Evolutionary conservation across 2,797 vertebrate species (phyloP).

Genomic region (Holocentrus rufus): DNA sequence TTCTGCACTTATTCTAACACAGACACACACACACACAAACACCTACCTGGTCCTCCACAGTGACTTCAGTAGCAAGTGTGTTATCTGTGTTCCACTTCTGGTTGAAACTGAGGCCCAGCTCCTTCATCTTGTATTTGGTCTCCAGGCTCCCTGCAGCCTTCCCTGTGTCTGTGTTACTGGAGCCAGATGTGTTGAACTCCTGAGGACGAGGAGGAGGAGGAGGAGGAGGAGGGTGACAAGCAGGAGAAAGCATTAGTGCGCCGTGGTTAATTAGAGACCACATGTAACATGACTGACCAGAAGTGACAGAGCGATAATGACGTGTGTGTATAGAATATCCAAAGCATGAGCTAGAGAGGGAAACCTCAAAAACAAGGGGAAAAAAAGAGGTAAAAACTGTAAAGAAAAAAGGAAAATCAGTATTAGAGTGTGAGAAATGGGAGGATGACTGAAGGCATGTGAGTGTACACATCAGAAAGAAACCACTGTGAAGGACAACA

Average conservation of each 20-base stretch:
- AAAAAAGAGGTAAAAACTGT: background rate
- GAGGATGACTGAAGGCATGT: background rate
- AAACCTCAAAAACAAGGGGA: background rate
- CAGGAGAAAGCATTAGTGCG: background rate
- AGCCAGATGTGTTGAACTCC: slow-evolving; percentile 92
- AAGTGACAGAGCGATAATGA: too few relatives aligned
- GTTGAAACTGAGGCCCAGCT: slow-evolving; percentile 89
- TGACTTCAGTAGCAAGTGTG: slow-evolving; percentile 88
- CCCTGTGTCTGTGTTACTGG: slow-evolving; percentile 91
- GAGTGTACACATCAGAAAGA: background rate
- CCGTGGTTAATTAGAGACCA: fast-evolving
- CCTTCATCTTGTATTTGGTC: slow-evolving; percentile 94
- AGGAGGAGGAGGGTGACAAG: too few relatives aligned
- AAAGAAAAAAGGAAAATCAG: background rate
- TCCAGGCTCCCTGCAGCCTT: slow-evolving; percentile 92
- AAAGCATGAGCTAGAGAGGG: background rate
- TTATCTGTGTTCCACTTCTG: slow-evolving; percentile 99
- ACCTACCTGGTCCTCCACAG: slow-evolving; percentile 91
- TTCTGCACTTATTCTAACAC: background rate
- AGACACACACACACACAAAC: too few relatives aligned
- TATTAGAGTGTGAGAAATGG: background rate
- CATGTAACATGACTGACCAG: background rate
- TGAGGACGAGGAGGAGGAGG: slow-evolving; percentile 49
- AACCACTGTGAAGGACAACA: background rate
- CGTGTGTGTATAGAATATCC: background rate